Evolutionary conservation across 1,140 invertebrate genomes (phyloP), one percentile per base, ranked within the genome.

Genomic region (Thrips palmi): DNA sequence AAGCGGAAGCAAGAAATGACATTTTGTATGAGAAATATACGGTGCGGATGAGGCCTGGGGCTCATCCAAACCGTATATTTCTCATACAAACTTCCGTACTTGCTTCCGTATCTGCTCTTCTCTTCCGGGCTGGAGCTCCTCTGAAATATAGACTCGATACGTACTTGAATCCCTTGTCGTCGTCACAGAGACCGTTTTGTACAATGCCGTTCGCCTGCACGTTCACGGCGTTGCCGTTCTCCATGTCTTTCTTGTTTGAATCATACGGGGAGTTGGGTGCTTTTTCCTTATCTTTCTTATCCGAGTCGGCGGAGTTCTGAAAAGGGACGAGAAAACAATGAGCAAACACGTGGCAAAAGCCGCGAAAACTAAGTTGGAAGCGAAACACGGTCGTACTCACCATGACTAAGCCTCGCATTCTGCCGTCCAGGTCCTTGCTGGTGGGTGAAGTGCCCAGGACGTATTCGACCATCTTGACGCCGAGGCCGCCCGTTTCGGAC

Each of bases 381-480:
- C 7, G 30, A 15, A 32, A 8, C 7, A 8, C n/a, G 32, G 3
- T 14, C 12, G 19, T 34, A 52, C 56, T 57, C 49, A 71, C 73
- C 55, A 81, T 63, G 59, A 74, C 74, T 35, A 83, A 56, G 24
- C 65, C 67, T 45, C 74, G 64, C 69, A 85, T 74, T 41, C 78
- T 62, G 18, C 71, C 70, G 50, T 85, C 81, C 42, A 75, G 49
- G 41, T 76, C 72, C 52, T 79, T 79, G 41, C 70, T 68, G 25
- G 84, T 89, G 7, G 89, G 88, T 33, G 88, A 92, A 38, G 81
- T 82, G 38, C 82, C 77, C 42, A 97, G 67, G 29, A 96, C 87
- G 55, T 94, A 94, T 61, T 96, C 89, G n/a, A 93, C 89, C 87
- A 97, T 94, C 65, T 96, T 94, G 36, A 93, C 83, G 37, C 87